Percentiles rank a stretch among this genome's conserved stretches.
Evolutionary conservation across 2,113 vertebrate species (phyloP).

Genomic region (Anarhynchus alexandrinus): DNA sequence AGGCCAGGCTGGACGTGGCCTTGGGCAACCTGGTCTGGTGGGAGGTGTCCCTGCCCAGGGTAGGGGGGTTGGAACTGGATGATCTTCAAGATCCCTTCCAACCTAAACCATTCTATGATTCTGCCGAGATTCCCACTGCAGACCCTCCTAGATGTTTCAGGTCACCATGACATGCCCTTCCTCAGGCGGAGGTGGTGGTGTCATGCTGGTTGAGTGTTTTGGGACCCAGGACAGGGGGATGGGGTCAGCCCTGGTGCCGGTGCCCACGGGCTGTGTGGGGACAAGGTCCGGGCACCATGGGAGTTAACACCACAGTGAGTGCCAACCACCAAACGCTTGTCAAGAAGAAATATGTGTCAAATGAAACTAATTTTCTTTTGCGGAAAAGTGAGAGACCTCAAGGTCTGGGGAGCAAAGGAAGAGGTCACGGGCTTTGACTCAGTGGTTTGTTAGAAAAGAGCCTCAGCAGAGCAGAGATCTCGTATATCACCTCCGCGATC

Average conservation of each 20-base stretch:
- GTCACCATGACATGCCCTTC: background rate
- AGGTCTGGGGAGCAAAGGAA: background rate
- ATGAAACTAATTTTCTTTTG: background rate
- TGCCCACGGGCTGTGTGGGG: rapidly evolving
- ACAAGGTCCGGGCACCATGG: rapidly evolving
- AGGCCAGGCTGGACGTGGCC: too few species aligned
- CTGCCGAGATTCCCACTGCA: background rate
- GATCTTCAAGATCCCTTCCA: too few species aligned
- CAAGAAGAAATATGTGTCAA: background rate
- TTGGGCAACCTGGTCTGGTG: too few species aligned
- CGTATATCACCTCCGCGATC: rapidly evolving
- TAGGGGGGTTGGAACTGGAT: too few species aligned
- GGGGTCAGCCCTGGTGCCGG: background rate
- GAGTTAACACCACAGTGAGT: rapidly evolving
- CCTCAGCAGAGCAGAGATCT: background rate
- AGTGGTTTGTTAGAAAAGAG: background rate
- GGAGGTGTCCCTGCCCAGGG: too few species aligned
- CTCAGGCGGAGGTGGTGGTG: background rate
- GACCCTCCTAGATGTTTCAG: background rate
- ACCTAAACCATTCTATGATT: too few species aligned
- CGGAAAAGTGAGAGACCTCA: rapidly evolving
- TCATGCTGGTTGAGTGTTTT: too few species aligned
- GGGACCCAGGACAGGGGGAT: background rate
- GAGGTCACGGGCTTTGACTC: background rate
- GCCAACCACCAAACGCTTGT: background rate